Percentiles rank a stretch among this genome's conserved stretches.
Conservation (phyloP, 2,113 vertebrate species). For the Corvus moneduloides region DNA sequence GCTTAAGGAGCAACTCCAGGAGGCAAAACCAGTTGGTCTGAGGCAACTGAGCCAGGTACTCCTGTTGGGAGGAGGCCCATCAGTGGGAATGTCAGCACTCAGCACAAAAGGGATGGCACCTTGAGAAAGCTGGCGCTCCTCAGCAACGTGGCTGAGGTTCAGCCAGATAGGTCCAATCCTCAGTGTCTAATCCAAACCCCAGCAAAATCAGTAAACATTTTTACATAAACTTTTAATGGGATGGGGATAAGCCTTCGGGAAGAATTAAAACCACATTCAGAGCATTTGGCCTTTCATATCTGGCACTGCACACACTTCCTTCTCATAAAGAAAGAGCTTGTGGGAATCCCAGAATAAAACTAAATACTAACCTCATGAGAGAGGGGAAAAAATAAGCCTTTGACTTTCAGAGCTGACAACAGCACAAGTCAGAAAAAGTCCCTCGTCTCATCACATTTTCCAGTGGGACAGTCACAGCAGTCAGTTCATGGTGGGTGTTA, state of each 20-base stretch:
- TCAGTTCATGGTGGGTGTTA: background rate
- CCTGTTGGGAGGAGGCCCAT: background rate
- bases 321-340: background rate
- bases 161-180: background rate
- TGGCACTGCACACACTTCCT: background rate
- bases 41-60: background rate
- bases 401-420: background rate
- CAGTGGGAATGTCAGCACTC: background rate
- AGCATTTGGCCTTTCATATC: constrained; percentile 4
- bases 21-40: background rate
- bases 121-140: background rate
- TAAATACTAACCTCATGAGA: background rate
- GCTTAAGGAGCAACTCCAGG: background rate
- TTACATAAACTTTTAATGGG: background rate
- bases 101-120: background rate
- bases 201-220: background rate
- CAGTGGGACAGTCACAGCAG: background rate
- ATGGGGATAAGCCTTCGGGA: background rate
- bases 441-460: background rate
- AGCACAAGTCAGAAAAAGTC: background rate
- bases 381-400: background rate
- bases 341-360: constrained; percentile 23
- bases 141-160: background rate
- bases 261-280: constrained; percentile 26
- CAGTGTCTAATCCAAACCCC: background rate